These are phyloP conservation scores for Nannobrachium achirus DNA, from an alignment of 2,113 vertebrate species.

Conservation along the genomic window DNA sequence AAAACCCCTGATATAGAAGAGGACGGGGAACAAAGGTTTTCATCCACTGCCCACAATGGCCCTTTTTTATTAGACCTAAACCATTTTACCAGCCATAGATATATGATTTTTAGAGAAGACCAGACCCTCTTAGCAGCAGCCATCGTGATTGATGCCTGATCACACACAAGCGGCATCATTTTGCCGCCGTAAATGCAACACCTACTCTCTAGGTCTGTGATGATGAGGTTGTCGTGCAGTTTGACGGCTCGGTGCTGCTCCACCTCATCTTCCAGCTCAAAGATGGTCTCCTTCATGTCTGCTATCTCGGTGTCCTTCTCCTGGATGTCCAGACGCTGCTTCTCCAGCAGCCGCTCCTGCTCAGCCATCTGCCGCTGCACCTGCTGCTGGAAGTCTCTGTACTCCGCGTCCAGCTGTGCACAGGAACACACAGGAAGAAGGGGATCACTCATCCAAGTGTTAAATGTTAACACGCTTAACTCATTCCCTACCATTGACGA, in stretches of 20 bases:
- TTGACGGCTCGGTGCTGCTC: conserved; percentile 95
- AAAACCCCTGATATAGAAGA: too few relatives aligned
- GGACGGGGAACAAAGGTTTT: background rate
- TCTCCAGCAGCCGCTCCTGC: conserved; percentile 86
- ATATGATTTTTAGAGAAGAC: background rate
- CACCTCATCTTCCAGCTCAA: conserved; percentile 95
- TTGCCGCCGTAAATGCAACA: background rate
- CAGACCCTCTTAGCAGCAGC: background rate
- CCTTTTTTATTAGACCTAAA: too few relatives aligned
- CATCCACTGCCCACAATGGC: background rate
- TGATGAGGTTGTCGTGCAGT: conserved; percentile 95
- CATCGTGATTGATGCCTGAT: background rate
- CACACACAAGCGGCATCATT: too few relatives aligned
- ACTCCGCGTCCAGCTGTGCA: conserved; percentile 88
- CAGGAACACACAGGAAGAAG: background rate
- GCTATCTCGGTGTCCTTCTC: conserved; percentile 91
- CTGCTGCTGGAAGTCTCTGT: conserved; percentile 88
- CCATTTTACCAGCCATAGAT: background rate
- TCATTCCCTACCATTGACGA: too few relatives aligned
- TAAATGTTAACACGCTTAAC: too few relatives aligned
- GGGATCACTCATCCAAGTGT: conserved; percentile 20
- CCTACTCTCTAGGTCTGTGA: conserved; percentile 95
- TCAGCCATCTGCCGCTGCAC: conserved; percentile 89
- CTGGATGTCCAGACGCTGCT: conserved; percentile 86
- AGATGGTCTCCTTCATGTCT: conserved; percentile 97